These are phyloP conservation scores for Ennomos fuscantarius DNA, from an alignment of 2,888 invertebrate species.

Conservation along the genomic window DNA sequence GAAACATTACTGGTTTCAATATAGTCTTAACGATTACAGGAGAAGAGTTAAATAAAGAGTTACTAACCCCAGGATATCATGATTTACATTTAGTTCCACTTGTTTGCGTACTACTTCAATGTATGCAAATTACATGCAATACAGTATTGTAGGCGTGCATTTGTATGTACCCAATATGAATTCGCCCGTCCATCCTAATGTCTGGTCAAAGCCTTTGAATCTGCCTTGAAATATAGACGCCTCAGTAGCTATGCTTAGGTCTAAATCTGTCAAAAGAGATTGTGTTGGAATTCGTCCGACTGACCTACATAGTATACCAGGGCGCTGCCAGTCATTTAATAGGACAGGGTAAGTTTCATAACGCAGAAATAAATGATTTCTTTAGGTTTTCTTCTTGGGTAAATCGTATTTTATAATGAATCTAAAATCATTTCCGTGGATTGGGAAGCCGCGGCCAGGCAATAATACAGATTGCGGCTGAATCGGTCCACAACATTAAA, in stretches of 20 bases:
- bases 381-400: too few relatives aligned
- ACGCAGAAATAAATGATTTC: background rate
- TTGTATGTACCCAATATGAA: slow-evolving; percentile 2
- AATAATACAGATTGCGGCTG: background rate
- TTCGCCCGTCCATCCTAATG: slow-evolving; percentile 1
- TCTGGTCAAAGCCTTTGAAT: slow-evolving; percentile 11
- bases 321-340: background rate
- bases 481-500: slow-evolving; percentile 14
- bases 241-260: slow-evolving; percentile 7
- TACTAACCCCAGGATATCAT: too few relatives aligned
- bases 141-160: background rate
- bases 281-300: slow-evolving; percentile 5
- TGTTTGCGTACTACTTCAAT: slow-evolving; percentile 5
- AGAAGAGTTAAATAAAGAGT: too few relatives aligned
- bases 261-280: slow-evolving; percentile 18
- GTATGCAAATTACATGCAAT: slow-evolving; percentile 1
- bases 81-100: background rate
- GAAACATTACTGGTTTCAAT: too few relatives aligned
- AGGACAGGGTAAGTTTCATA: background rate
- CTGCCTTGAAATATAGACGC: slow-evolving; percentile 16
- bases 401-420: too few relatives aligned
- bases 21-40: too few relatives aligned
- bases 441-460: too few relatives aligned
- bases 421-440: too few relatives aligned
- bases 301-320: slow-evolving; percentile 1